These are phyloP conservation scores for Champsocephalus esox DNA, from an alignment of 2,797 vertebrate genomes.

Conservation along the genomic window DNA sequence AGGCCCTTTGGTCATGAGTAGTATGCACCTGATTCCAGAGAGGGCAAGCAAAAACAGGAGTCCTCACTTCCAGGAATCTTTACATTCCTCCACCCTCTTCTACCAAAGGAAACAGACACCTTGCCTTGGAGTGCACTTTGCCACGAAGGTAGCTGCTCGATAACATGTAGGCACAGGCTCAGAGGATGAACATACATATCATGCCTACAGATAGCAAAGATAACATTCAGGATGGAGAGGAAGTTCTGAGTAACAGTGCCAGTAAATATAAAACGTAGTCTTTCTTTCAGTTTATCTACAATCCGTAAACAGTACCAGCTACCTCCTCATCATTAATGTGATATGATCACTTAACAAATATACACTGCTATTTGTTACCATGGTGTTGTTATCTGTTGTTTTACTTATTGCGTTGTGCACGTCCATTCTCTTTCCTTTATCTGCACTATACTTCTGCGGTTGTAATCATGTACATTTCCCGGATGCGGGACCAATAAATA, in stretches of 20 bases:
- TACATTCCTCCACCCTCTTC: constrained; percentile 17
- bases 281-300: too few relatives aligned
- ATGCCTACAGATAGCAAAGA: constrained; percentile 4
- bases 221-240: neutral
- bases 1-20: constrained; percentile 33
- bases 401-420: too few relatives aligned
- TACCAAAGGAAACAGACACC: constrained; percentile 9
- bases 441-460: too few relatives aligned
- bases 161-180: constrained; percentile 53
- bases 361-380: too few relatives aligned
- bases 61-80: neutral
- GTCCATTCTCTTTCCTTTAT: too few relatives aligned
- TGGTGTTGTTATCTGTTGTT: too few relatives aligned
- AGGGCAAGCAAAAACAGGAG: constrained; percentile 61
- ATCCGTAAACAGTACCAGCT: too few relatives aligned
- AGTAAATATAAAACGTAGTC: too few relatives aligned
- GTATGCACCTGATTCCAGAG: constrained; percentile 20
- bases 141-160: constrained; percentile 28
- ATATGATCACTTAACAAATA: too few relatives aligned
- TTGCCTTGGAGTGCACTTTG: constrained; percentile 18
- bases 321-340: too few relatives aligned
- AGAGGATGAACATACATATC: neutral
- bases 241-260: neutral
- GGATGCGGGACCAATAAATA: too few relatives aligned
- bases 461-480: too few relatives aligned